These are phyloP conservation scores for Craniophora ligustri DNA, from an alignment of 2,888 invertebrate genomes.

Conservation along the genomic window DNA sequence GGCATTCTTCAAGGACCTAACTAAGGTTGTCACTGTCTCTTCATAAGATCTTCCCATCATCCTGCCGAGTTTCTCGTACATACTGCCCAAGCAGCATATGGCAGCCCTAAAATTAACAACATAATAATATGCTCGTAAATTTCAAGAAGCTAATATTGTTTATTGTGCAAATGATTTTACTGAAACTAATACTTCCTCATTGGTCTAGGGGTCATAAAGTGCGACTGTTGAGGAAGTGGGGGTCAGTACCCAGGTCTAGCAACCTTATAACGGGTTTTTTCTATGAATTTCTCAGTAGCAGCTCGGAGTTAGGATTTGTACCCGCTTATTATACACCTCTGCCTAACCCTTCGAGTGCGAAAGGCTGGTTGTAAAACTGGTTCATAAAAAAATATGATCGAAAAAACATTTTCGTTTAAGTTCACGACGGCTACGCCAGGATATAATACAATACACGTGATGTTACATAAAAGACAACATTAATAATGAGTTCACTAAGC, in stretches of 20 bases:
- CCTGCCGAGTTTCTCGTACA: constrained; percentile 99
- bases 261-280: no score
- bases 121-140: neutral
- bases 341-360: no score
- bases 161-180: no score
- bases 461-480: constrained; percentile 14
- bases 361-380: no score
- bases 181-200: no score
- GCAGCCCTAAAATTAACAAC: constrained; percentile 93
- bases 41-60: constrained; percentile 99
- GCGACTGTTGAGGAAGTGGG: no score
- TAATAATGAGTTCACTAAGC: neutral
- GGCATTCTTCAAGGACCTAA: constrained; percentile 96
- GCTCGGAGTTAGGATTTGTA: no score
- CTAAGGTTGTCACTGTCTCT: constrained; percentile 97
- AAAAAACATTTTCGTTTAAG: constrained; percentile 28
- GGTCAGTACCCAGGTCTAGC: no score
- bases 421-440: constrained; percentile 8
- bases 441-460: neutral
- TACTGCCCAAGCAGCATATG: constrained; percentile 97
- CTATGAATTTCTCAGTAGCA: no score
- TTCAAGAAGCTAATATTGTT: neutral
- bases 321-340: no score
- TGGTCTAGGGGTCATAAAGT: no score
- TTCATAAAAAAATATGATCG: constrained; percentile 3